A percentile compares a stretch with the other conserved stretches of the same genome.
phyloP scores from a whole-genome alignment of 2,113 vertebrate genomes.

The Tympanuchus pallidicinctus region DNA sequence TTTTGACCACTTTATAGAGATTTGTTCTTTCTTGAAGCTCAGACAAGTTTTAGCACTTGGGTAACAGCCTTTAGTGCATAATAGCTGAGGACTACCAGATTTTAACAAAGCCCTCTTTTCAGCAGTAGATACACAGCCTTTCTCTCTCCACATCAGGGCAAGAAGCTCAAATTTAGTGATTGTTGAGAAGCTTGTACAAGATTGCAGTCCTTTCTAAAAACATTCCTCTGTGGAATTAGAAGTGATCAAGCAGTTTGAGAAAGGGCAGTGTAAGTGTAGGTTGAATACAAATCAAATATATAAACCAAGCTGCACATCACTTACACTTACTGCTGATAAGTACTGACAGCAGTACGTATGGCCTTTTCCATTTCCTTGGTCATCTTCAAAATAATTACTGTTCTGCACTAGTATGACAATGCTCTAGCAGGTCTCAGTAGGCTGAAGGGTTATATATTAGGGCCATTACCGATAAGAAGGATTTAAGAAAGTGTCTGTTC shows the following conservation, averaged over 20 bases:
- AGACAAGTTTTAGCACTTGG: not conserved
- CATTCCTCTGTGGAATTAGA: not conserved
- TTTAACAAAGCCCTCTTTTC: not conserved
- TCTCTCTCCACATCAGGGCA: not conserved
- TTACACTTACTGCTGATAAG: constrained; percentile 1
- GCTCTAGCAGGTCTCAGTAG: not conserved
- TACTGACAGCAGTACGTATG: not conserved
- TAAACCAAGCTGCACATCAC: not conserved
- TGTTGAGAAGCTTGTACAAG: not conserved
- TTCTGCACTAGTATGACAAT: not conserved
- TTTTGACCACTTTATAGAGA: not conserved
- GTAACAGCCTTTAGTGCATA: not conserved
- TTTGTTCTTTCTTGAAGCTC: not conserved
- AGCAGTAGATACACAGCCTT: not conserved
- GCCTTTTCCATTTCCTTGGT: not conserved
- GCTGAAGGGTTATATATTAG: not conserved
- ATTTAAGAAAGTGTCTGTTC: not conserved
- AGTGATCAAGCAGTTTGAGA: not conserved
- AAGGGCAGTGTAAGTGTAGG: not conserved
- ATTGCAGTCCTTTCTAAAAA: not conserved
- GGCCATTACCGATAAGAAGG: not conserved
- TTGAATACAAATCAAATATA: constrained; percentile 30
- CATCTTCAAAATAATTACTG: not conserved
- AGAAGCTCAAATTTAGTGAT: not conserved
- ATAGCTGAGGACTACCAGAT: not conserved